phyloP scores from a whole-genome alignment of 2,888 invertebrate species.

The Doris montereyensis region DNA sequence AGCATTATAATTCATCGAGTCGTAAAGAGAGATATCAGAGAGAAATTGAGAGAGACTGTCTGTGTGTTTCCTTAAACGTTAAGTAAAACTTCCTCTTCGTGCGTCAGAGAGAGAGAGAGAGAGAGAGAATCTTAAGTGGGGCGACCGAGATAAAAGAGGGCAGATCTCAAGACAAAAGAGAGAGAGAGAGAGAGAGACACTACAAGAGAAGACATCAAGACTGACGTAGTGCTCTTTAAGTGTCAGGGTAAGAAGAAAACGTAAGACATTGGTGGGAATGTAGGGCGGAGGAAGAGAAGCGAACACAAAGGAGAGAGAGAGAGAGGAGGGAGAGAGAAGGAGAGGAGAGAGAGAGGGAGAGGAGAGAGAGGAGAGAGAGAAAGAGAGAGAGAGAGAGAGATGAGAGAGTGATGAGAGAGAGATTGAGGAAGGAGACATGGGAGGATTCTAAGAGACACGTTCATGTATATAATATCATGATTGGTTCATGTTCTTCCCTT shows the following conservation, averaged over 20 bases:
- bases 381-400: not conserved
- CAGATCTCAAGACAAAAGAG: not conserved
- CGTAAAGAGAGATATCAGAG: no score
- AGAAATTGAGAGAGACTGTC: no score
- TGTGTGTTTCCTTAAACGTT: not conserved
- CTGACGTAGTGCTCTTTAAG: no score
- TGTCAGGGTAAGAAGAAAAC: no score
- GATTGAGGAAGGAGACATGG: not conserved
- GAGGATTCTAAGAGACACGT: no score
- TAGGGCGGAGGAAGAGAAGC: no score
- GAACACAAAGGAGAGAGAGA: no score
- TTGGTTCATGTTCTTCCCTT: no score
- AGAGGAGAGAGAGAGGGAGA: not conserved
- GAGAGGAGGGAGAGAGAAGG: not conserved
- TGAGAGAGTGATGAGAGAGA: not conserved
- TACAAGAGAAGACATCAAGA: no score
- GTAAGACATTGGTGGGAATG: no score
- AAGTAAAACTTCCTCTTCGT: not conserved
- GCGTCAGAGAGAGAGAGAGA: conserved; percentile 21
- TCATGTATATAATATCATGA: no score
- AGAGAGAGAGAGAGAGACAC: not conserved
- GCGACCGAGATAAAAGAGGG: not conserved
- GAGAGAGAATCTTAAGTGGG: conserved; percentile 3
- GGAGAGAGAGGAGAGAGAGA: not conserved
- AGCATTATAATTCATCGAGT: no score